A percentile compares a stretch with the other conserved stretches of the same genome.
Evolutionary conservation across 2,888 invertebrate species (phyloP).

Genomic region (Archips crataeganus): DNA sequence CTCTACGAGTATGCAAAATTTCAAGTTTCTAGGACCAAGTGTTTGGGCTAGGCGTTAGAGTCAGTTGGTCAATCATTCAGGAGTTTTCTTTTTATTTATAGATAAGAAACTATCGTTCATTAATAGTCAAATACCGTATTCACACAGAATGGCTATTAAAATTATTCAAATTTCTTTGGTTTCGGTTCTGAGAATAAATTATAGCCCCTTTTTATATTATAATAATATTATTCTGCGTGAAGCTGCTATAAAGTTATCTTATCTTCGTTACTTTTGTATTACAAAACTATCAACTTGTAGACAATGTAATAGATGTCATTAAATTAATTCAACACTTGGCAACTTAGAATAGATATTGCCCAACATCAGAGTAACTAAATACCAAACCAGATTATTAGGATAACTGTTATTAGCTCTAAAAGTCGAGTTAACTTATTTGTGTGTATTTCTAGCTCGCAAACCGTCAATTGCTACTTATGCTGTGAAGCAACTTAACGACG

Average conservation of each 20-base stretch:
- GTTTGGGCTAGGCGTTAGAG: too few species aligned
- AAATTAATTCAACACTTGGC: conserved; percentile 8
- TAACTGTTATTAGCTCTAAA: conserved; percentile 23
- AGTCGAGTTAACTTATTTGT: conserved; percentile 33
- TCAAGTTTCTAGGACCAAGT: too few species aligned
- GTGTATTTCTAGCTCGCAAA: conserved; percentile 28
- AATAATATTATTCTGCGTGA: background rate
- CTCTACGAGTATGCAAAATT: too few species aligned
- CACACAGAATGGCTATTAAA: background rate
- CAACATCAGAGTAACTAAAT: conserved; percentile 11
- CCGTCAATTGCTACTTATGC: conserved; percentile 12
- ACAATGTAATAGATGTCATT: background rate
- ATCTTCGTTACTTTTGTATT: conserved; percentile 3
- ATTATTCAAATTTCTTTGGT: background rate
- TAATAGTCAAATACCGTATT: too few species aligned
- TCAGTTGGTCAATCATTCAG: too few species aligned
- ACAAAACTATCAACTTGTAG: background rate
- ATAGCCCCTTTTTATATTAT: background rate
- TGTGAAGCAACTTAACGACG: conserved; percentile 22
- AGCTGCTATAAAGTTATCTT: background rate
- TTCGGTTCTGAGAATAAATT: background rate
- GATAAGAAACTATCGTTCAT: too few species aligned
- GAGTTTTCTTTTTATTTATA: too few species aligned
- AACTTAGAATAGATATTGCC: background rate
- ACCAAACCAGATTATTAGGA: conserved; percentile 15